Evolutionary conservation across 2,888 invertebrate species (phyloP).

Genomic region (Silvanus unidentatus): DNA sequence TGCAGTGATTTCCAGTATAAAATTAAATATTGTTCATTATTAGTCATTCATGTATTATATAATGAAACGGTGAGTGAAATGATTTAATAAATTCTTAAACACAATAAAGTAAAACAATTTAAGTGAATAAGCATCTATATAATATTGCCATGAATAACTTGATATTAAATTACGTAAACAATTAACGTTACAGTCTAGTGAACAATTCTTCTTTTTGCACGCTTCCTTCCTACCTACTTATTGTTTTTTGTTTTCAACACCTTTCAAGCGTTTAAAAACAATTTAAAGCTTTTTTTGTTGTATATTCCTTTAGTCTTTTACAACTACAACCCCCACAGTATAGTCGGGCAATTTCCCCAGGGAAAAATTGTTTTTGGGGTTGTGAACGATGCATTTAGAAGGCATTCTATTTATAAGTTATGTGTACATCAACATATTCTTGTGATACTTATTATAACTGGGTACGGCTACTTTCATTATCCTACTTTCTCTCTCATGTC

Average conservation of each 20-base stretch:
- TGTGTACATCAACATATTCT: constrained; percentile 28
- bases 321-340: neutral
- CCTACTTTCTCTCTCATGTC: constrained; percentile 38
- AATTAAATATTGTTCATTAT: neutral
- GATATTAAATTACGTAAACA: constrained; percentile 18
- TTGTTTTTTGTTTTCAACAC: constrained; percentile 8
- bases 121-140: neutral
- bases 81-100: neutral
- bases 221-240: constrained; percentile 8
- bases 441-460: constrained; percentile 37
- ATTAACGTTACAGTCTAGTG: constrained; percentile 20
- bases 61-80: neutral
- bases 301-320: too few relatives aligned
- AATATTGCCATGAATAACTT: constrained; percentile 10
- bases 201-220: constrained; percentile 15
- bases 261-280: too few relatives aligned
- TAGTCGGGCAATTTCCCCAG: neutral
- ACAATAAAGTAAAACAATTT: neutral
- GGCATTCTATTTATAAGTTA: constrained; percentile 27
- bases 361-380: neutral
- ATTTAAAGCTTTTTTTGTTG: too few relatives aligned
- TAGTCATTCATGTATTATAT: neutral
- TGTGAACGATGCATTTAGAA: constrained; percentile 5
- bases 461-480: constrained; percentile 38
- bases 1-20: too few relatives aligned